These are phyloP conservation scores for Caenorhabditis doughertyi DNA, from an alignment of 2,888 invertebrate genomes.

Conservation along the genomic window DNA sequence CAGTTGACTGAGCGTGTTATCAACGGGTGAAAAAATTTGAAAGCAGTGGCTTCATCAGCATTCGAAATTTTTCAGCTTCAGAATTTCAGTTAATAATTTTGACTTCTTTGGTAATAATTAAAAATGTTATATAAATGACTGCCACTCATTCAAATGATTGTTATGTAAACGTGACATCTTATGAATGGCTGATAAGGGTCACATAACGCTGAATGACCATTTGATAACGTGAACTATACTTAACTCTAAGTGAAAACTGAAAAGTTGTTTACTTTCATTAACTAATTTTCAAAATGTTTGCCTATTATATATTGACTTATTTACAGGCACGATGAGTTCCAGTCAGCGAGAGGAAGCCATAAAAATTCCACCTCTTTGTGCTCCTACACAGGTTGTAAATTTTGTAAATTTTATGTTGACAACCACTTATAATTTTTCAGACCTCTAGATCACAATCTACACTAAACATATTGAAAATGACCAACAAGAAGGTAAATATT, in stretches of 20 bases:
- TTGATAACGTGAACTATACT: background rate
- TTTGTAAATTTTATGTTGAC: constrained; percentile 24
- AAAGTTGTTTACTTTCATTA: background rate
- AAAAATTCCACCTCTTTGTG: background rate
- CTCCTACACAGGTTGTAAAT: constrained; percentile 29
- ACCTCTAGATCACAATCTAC: constrained; percentile 25
- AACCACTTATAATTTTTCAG: constrained; percentile 10
- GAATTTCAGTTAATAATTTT: too few species aligned
- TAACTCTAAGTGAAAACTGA: background rate
- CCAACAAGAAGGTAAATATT: constrained; percentile 40
- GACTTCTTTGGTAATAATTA: too few species aligned
- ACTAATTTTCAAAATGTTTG: background rate
- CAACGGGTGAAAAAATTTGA: too few species aligned
- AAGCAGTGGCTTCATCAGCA: too few species aligned
- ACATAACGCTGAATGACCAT: background rate
- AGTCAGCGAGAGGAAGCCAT: background rate
- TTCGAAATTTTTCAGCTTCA: too few species aligned
- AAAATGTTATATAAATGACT: background rate
- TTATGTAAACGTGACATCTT: background rate
- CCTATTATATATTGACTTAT: background rate
- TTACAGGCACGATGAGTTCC: constrained; percentile 9
- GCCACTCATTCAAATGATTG: background rate
- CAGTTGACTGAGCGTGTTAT: too few species aligned
- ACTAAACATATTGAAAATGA: constrained; percentile 27
- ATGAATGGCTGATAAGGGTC: constrained; percentile 28